Percentiles rank a stretch among this genome's conserved stretches.
Conservation (phyloP, 35 echinoderm and acorn worm genomes). For the Nesometra sesokonis region DNA sequence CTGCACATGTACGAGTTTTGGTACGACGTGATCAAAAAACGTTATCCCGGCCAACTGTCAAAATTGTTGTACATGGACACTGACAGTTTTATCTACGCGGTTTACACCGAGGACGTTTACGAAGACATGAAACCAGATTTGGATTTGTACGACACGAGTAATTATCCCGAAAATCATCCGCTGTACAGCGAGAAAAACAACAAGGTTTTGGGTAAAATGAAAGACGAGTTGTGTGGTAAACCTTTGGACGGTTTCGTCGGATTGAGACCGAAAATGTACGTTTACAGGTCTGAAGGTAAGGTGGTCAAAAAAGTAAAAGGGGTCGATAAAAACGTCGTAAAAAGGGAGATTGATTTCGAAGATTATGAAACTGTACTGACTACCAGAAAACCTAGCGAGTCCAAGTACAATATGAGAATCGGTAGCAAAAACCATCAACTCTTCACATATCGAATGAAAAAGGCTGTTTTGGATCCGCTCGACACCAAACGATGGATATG, state of each 20-base stretch:
- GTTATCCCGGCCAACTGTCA: neutral
- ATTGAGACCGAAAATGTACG: slow-evolving; percentile 16
- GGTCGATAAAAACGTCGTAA: slow-evolving; percentile 5
- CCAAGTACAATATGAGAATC: too few relatives aligned
- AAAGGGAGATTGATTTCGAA: slow-evolving; percentile 10
- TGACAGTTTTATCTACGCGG: too few relatives aligned
- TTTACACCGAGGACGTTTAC: slow-evolving; percentile 32
- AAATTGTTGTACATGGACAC: too few relatives aligned
- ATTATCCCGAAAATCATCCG: neutral
- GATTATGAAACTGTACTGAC: neutral
- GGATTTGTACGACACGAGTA: slow-evolving; percentile 16
- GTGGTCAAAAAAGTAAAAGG: slow-evolving; percentile 13
- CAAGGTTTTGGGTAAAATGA: slow-evolving; percentile 34
- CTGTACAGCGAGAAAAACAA: slow-evolving; percentile 12
- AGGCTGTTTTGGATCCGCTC: too few relatives aligned
- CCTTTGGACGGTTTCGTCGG: neutral
- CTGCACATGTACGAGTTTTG: slow-evolving; percentile 10
- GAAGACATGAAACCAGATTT: slow-evolving; percentile 9
- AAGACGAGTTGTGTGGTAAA: slow-evolving; percentile 27
- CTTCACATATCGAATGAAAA: too few relatives aligned
- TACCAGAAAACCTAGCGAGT: too few relatives aligned
- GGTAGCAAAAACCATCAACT: too few relatives aligned
- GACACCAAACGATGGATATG: too few relatives aligned
- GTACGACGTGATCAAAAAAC: neutral
- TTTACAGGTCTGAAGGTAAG: neutral